Conservation (phyloP, 2,888 invertebrate genomes). For the Cephus pulcher region DNA sequence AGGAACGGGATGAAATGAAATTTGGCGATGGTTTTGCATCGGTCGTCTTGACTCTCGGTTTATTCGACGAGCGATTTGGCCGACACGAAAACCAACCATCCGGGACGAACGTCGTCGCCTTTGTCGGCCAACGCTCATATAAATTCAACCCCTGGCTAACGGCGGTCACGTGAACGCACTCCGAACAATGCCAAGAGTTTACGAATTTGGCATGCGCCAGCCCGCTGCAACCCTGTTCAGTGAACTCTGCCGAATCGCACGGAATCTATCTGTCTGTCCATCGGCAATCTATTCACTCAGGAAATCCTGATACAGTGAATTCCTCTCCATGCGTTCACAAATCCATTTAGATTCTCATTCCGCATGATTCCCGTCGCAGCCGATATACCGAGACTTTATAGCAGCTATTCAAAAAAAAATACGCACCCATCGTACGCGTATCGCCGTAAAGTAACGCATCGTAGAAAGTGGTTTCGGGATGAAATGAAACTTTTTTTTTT, state of each 20-base stretch:
- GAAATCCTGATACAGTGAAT: slow-evolving; percentile 33
- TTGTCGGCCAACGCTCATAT: not conserved
- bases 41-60: not conserved
- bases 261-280: slow-evolving; percentile 37
- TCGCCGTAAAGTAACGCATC: not conserved
- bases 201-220: not conserved
- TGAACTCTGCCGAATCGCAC: slow-evolving; percentile 12
- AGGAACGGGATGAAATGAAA: not conserved
- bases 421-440: not conserved
- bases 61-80: not conserved
- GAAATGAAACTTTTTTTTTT: too few species aligned
- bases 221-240: not conserved
- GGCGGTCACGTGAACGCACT: not conserved
- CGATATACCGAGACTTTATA: not conserved
- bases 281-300: slow-evolving; percentile 33
- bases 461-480: not conserved
- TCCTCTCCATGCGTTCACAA: not conserved
- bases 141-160: not conserved
- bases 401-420: not conserved
- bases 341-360: not conserved
- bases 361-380: not conserved
- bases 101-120: not conserved
- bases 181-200: not conserved
- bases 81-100: not conserved
- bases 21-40: not conserved